Percentiles rank a stretch among this genome's conserved stretches.
Conservation (phyloP, 2,888 invertebrate genomes). For the Apotomis capreana region DNA sequence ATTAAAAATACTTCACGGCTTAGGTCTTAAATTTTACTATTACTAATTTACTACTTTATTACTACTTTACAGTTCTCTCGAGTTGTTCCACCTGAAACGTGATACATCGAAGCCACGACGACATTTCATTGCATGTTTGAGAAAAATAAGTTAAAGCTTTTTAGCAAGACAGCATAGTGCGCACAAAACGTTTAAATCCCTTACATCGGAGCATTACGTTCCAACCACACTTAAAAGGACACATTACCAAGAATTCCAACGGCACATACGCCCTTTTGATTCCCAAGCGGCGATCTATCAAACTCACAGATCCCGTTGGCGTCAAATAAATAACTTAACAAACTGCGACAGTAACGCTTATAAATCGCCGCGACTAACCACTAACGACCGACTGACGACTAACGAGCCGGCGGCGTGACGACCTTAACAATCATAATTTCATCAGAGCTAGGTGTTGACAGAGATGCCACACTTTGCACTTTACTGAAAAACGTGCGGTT, state of each 20-base stretch:
- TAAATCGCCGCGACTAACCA: constrained; percentile 55
- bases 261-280: constrained; percentile 2
- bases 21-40: no score
- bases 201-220: background rate
- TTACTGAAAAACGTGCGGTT: background rate
- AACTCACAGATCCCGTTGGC: constrained; percentile 36
- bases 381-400: constrained; percentile 53
- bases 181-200: background rate
- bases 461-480: constrained; percentile 21
- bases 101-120: no score
- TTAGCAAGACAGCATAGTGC: background rate
- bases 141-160: no score
- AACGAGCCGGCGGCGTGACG: constrained; percentile 47
- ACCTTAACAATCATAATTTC: constrained; percentile 54
- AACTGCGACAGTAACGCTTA: constrained; percentile 57
- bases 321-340: constrained; percentile 59
- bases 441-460: constrained; percentile 44
- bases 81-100: no score
- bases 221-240: background rate
- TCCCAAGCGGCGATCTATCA: constrained; percentile 22
- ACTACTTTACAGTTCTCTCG: no score
- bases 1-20: no score
- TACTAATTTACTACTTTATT: no score
- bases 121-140: no score
- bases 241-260: background rate